Conservation (phyloP, 1,140 invertebrate genomes). For the Bombus confusus region DNA sequence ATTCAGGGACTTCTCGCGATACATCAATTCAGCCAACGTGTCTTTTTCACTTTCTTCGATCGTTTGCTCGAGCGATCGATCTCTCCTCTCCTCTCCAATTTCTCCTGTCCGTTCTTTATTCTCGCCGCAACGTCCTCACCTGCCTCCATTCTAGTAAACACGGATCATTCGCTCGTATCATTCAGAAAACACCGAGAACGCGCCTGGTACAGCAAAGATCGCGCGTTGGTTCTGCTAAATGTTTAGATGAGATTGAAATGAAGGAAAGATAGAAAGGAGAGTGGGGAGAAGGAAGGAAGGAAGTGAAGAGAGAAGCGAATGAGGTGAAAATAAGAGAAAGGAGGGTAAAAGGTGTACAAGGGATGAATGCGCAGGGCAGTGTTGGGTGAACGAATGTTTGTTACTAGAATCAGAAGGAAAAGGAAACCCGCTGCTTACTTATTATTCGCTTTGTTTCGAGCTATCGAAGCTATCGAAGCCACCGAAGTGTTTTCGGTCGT, state of each 20-base stretch:
- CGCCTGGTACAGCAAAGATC: not conserved
- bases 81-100: not conserved
- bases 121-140: not conserved
- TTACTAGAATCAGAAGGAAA: not conserved
- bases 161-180: slow-evolving; percentile 4
- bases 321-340: not conserved
- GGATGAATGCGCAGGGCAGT: not conserved
- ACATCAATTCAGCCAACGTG: not conserved
- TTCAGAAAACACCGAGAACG: not conserved
- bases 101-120: not conserved
- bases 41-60: not conserved
- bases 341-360: not conserved
- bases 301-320: too few species aligned
- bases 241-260: not conserved
- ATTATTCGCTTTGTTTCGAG: not conserved
- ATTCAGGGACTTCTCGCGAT: not conserved
- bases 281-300: not conserved
- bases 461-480: too few species aligned
- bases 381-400: not conserved
- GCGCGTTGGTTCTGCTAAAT: not conserved
- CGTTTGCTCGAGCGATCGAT: not conserved
- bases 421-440: not conserved
- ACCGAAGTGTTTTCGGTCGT: too few species aligned
- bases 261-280: not conserved
- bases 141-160: not conserved